Evolutionary conservation across 2,797 vertebrate genomes (phyloP), one percentile per base, ranked within the genome.

Genomic region (Pachyuromys duprasi): DNA sequence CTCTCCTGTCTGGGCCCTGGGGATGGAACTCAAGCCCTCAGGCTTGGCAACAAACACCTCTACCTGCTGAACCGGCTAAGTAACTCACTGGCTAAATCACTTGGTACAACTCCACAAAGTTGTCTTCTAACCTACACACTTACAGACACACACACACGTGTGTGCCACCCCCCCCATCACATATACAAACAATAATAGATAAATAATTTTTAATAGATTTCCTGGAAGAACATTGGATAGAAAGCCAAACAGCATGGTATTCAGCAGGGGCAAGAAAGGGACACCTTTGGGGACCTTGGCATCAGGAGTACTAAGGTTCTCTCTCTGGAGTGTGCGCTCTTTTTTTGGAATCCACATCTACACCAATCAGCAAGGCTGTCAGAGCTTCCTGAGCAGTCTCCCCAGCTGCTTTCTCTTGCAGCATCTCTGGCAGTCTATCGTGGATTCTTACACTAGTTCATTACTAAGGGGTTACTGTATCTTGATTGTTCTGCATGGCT

Each of bases 321-420:
- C 15, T 80, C 0, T 20, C 42, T 7, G 1, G 0, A 15, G 26
- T 28, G 0, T 36, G 0, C 26, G 55, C 11, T 42, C 63, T 22
- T 7, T 72, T 57, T 57, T 14, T 17, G 17, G 26, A 45, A 33
- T 33, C 81, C 39, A 33, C 60, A 9, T 62, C n/a, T 62, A 3
- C 14, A 13, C 42, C 60, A 49, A 0, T 53, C 60, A 18, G 74
- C 62, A 53, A 0, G 2, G 70, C 15, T 20, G 1, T 20, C 36
- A 18, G 70, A 22, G 7, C 63, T 18, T 0, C 17, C 7, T 31
- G 65, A 20, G 3, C 20, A 3, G 31, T 5, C 69, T 45, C 60
- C 17, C 39, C 65, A 28, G 74, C 39, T 31, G 36, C 86, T 69
- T 39, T 22, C 12, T 86, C n/a, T 42, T 63, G 36, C 4, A 0